phyloP scores from a whole-genome alignment of 2,888 invertebrate species.

The Dyspetes luteomarginatus region DNA sequence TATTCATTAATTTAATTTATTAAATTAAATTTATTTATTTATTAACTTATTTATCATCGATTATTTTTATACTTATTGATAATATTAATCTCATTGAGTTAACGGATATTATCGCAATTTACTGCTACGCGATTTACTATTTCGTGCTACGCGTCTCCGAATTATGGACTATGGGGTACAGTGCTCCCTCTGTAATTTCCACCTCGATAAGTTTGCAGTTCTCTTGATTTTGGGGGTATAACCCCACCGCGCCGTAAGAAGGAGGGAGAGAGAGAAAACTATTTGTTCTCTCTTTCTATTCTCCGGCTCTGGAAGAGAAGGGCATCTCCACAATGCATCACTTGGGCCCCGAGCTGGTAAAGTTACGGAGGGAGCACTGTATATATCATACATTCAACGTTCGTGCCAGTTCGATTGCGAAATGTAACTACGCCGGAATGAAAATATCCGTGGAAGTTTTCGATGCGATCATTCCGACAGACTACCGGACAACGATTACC shows the following conservation, averaged over 20 bases:
- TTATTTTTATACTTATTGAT: background rate
- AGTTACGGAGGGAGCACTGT: too few relatives aligned
- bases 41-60: too few relatives aligned
- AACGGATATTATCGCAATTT: conserved; percentile 3
- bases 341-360: too few relatives aligned
- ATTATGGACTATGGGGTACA: background rate
- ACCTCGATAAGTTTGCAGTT: background rate
- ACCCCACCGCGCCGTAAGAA: too few relatives aligned
- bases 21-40: too few relatives aligned
- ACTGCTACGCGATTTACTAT: background rate
- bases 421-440: background rate
- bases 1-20: too few relatives aligned
- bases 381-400: background rate
- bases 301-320: too few relatives aligned
- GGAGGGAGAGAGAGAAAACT: too few relatives aligned
- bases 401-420: too few relatives aligned
- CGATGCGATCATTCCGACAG: background rate
- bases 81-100: conserved; percentile 1
- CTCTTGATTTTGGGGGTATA: too few relatives aligned
- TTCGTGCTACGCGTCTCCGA: background rate
- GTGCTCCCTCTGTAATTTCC: background rate
- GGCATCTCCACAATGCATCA: too few relatives aligned
- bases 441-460: conserved; percentile 16
- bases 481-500: background rate
- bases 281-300: too few relatives aligned